Evolutionary conservation across 1,140 invertebrate species (phyloP).

Genomic region (Drosophila ohnishii): DNA sequence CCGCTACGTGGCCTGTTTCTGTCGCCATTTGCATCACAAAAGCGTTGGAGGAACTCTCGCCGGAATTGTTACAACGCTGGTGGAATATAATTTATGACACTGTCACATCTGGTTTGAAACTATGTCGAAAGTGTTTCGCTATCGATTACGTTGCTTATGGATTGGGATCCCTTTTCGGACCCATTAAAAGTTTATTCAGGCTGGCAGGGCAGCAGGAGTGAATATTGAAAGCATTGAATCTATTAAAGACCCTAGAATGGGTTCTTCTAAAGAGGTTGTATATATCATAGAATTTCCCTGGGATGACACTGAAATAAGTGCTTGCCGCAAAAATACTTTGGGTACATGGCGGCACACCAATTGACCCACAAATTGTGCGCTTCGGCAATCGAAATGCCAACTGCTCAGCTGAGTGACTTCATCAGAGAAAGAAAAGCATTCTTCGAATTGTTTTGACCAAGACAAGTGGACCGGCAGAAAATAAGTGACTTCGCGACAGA

Average conservation of each 20-base stretch:
- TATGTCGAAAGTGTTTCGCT: constrained; percentile 20
- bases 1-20: constrained; percentile 34
- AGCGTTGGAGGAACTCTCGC: constrained; percentile 29
- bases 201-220: not conserved
- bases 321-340: not conserved
- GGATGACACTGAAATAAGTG: constrained; percentile 8
- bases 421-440: constrained; percentile 52
- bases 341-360: constrained; percentile 5
- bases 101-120: constrained; percentile 44
- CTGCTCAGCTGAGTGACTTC: constrained; percentile 23
- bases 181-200: constrained; percentile 32
- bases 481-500: constrained; percentile 54
- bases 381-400: constrained; percentile 16
- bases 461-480: constrained; percentile 35
- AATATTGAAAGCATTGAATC: constrained; percentile 1
- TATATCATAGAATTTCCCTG: not conserved
- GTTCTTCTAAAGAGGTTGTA: not conserved
- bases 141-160: constrained; percentile 17
- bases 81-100: constrained; percentile 64
- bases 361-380: constrained; percentile 38
- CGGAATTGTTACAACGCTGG: constrained; percentile 20
- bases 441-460: constrained; percentile 50
- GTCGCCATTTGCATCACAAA: constrained; percentile 69
- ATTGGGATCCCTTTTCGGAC: constrained; percentile 20
- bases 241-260: not conserved